These are phyloP conservation scores for Xylophagus ater DNA, from an alignment of 2,888 invertebrate species.

Conservation along the genomic window DNA sequence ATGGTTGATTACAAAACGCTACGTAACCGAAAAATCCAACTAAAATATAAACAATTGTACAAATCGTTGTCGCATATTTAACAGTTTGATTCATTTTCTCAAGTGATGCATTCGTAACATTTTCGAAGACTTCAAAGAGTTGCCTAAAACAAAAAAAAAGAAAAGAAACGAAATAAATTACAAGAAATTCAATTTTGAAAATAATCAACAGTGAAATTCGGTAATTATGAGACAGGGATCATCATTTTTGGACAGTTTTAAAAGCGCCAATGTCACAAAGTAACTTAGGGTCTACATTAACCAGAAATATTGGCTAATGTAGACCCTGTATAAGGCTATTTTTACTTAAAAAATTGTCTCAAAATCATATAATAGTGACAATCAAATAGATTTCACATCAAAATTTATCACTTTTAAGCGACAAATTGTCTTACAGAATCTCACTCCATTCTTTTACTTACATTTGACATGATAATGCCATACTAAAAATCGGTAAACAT, in stretches of 20 bases:
- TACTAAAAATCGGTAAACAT: slow-evolving; percentile 90
- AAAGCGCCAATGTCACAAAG: too few species aligned
- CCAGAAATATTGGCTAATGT: too few species aligned
- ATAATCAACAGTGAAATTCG: too few species aligned
- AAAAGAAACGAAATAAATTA: neutral
- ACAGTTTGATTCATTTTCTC: slow-evolving; percentile 84
- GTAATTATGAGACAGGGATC: too few species aligned
- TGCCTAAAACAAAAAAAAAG: slow-evolving; percentile 47
- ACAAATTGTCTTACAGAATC: too few species aligned
- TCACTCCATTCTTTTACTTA: slow-evolving; percentile 44
- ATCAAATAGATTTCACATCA: too few species aligned
- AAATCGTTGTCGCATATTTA: slow-evolving; percentile 80
- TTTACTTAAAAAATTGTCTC: too few species aligned
- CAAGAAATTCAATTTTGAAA: slow-evolving; percentile 9
- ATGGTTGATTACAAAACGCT: slow-evolving; percentile 68
- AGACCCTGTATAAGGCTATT: too few species aligned
- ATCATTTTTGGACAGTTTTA: too few species aligned
- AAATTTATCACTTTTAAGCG: too few species aligned
- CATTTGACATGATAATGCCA: slow-evolving; percentile 96
- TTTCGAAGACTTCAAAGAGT: slow-evolving; percentile 86
- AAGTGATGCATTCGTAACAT: slow-evolving; percentile 73
- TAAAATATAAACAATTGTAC: slow-evolving; percentile 78
- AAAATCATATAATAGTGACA: too few species aligned
- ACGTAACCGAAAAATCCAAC: slow-evolving; percentile 86
- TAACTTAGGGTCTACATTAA: too few species aligned